Percentiles rank a stretch among this genome's conserved stretches.
Evolutionary conservation across 2,113 vertebrate species (phyloP).

Genomic region (Cebus imitator): DNA sequence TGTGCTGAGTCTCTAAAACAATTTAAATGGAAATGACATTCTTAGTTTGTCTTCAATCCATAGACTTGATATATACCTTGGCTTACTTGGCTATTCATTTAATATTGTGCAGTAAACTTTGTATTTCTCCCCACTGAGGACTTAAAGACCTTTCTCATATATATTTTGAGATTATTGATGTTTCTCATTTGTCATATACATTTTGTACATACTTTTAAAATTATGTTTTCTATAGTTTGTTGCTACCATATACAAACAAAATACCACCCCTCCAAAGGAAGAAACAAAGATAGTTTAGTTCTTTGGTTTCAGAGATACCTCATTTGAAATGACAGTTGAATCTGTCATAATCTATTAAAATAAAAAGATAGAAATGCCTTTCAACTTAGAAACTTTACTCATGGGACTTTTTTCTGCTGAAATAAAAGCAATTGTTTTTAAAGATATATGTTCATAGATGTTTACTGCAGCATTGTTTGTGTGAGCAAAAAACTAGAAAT

Average conservation of each 20-base stretch:
- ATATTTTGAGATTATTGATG: not conserved
- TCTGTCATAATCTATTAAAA: not conserved
- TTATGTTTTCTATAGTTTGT: not conserved
- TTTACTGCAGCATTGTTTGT: not conserved
- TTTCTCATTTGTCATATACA: not conserved
- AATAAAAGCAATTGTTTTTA: not conserved
- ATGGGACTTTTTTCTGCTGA: slow-evolving; percentile 3
- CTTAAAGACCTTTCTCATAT: slow-evolving; percentile 12
- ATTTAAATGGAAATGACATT: not conserved
- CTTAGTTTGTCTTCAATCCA: not conserved
- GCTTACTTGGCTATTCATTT: slow-evolving; percentile 26
- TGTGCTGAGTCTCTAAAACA: not conserved
- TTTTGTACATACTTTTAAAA: slow-evolving; percentile 5
- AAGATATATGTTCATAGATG: not conserved
- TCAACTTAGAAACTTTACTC: not conserved
- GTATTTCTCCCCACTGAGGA: not conserved
- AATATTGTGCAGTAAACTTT: not conserved
- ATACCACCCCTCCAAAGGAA: not conserved
- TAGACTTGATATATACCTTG: not conserved
- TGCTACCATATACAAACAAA: not conserved
- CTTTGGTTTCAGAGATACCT: not conserved
- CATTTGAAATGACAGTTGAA: slow-evolving; percentile 21
- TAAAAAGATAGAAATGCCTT: not conserved
- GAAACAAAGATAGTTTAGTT: not conserved
- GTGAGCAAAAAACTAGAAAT: not conserved